phyloP scores from a whole-genome alignment of 64 coral and sea anemone genomes.

The Dendronephthya gigantea region DNA sequence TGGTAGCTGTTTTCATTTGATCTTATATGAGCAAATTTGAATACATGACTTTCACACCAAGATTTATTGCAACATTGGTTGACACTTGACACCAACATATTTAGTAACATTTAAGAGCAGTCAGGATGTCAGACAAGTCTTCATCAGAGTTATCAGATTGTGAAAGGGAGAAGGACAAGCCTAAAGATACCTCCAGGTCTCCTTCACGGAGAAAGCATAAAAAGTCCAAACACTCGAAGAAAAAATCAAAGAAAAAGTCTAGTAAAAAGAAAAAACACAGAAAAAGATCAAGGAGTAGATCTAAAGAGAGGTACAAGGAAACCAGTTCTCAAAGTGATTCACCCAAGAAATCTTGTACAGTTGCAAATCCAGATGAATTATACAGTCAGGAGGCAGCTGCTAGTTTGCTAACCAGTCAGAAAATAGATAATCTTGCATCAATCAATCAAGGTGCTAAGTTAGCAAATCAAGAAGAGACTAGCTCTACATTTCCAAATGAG shows the following conservation, averaged over 20 bases:
- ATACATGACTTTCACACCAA: too few species aligned
- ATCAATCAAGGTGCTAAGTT: background rate
- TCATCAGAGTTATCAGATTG: background rate
- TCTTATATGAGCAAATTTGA: too few species aligned
- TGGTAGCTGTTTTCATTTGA: too few species aligned
- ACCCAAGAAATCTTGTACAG: background rate
- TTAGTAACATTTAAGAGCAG: too few species aligned
- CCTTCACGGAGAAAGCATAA: background rate
- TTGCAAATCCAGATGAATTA: background rate
- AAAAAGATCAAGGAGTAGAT: background rate
- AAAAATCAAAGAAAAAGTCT: conserved; percentile 4
- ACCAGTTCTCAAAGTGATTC: background rate
- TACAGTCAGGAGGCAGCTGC: background rate
- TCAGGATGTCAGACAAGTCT: background rate
- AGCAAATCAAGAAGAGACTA: too few species aligned
- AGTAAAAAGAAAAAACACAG: background rate
- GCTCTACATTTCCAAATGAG: too few species aligned
- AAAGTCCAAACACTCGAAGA: background rate
- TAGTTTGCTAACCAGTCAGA: background rate
- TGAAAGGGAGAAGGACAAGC: background rate
- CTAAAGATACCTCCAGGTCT: background rate
- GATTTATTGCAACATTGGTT: background rate
- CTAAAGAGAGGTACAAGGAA: background rate
- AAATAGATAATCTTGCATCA: background rate
- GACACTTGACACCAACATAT: too few species aligned